A percentile compares a stretch with the other conserved stretches of the same genome.
phyloP scores from a whole-genome alignment of 2,888 invertebrate species.

The Stenolophus ochropezus region DNA sequence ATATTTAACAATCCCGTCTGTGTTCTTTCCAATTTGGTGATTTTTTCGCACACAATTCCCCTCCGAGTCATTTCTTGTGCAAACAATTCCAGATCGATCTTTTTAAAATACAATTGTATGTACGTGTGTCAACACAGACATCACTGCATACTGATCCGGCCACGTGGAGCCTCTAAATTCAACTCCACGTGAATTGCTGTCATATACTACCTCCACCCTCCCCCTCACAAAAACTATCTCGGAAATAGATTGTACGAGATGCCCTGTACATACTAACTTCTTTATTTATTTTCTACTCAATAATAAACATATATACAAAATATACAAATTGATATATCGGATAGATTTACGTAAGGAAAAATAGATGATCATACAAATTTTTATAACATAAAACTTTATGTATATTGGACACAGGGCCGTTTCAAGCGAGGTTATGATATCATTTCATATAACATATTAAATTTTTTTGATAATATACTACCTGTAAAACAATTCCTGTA shows the following conservation, averaged over 20 bases:
- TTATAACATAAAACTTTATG: no score
- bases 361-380: no score
- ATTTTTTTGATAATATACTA: no score
- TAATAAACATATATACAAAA: no score
- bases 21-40: neutral
- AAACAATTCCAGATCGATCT: neutral
- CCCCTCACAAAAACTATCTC: neutral
- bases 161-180: constrained; percentile 1
- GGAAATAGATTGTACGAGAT: neutral
- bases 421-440: no score
- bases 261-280: no score
- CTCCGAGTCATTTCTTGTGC: neutral
- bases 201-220: neutral
- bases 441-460: no score
- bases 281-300: no score
- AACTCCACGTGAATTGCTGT: neutral
- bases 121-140: constrained; percentile 5
- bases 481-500: no score
- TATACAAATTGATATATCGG: no score
- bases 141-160: constrained; percentile 30
- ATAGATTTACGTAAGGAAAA: no score
- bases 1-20: neutral
- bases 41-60: neutral
- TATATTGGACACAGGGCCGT: no score
- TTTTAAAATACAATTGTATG: neutral